Percentiles rank a stretch among this genome's conserved stretches.
phyloP scores from a whole-genome alignment of 2,888 invertebrate species.

The Phorcus lineatus region DNA sequence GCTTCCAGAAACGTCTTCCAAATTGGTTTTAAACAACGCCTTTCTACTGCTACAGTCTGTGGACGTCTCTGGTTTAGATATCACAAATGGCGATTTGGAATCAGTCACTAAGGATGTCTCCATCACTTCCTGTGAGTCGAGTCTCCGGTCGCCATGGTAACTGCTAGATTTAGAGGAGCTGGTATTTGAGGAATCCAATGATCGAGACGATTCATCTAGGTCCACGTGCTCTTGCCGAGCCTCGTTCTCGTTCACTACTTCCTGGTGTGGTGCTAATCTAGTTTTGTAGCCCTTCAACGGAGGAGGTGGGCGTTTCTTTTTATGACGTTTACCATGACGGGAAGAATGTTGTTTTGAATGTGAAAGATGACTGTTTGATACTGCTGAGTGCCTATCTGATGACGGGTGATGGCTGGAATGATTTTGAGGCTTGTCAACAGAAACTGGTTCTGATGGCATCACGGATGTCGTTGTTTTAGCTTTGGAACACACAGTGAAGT shows the following conservation, averaged over 20 bases:
- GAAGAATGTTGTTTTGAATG: background rate
- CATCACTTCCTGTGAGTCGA: background rate
- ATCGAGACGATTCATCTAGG: background rate
- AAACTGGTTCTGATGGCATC: conserved; percentile 25
- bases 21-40: too few relatives aligned
- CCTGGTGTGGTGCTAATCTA: background rate
- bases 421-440: too few relatives aligned
- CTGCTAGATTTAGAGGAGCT: background rate
- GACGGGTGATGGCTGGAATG: background rate
- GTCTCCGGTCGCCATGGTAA: background rate
- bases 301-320: background rate
- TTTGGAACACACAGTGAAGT: conserved; percentile 49
- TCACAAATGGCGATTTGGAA: too few relatives aligned
- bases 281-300: background rate
- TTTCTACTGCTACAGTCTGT: too few relatives aligned
- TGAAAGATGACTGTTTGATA: background rate
- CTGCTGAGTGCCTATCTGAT: background rate
- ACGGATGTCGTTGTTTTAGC: conserved; percentile 33
- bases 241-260: background rate
- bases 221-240: background rate
- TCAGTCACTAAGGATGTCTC: background rate
- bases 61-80: too few relatives aligned
- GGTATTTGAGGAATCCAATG: conserved; percentile 3
- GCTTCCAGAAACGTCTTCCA: too few relatives aligned
- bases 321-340: background rate